Base-by-base conservation (phyloP, 1,140 invertebrate species). In the Galleria mellonella region DNA sequence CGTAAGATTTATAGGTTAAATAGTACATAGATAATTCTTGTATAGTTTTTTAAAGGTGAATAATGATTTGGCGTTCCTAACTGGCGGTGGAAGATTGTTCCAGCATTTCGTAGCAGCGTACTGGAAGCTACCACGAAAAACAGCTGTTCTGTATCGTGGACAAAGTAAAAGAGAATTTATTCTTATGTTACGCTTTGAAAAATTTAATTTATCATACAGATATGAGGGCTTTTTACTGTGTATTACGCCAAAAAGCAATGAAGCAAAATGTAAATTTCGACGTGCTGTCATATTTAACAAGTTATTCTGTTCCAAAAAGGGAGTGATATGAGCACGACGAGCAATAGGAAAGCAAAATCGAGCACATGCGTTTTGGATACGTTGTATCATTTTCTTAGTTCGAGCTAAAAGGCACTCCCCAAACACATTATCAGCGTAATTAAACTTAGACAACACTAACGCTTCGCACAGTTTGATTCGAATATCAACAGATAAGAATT, bases 101-200 rank as follows among this genome's bases (percentile, higher is more conserved):
- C 41, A 43, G 31, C 41, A 43, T 23, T 32, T 43, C 6, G 30
- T 32, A 7, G 41, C 41, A 9, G 30, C 27, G 10, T 29, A 43
- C 9, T 15, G 30, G 31, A 43, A 29, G 28, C 29, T 27, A 13
- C 31, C 14, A 17, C 38, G 4, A 23, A 47, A 47, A 29, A 38
- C 17, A 14, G 10, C 41, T n/a, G 13, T 43, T n/a, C 12, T 27
- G 32, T 36, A 31, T 14, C 8, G 7, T n/a, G 29, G 37, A 14
- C n/a, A 33, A 10, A 33, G 10, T 11, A 33, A 6, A 33, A 12
- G 32, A 33, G 32, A 6, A 10, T 11, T 11, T 12, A 2, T 12
- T 33, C 32, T 12, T 23, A 23, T 23, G 10, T 12, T 10, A 11
- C 6, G 10, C 9, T 12, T 10, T 12, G 12, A 11, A n/a, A 33